Base-by-base conservation (phyloP, 2,797 vertebrate species). In the Synaphobranchus kaupii region DNA sequence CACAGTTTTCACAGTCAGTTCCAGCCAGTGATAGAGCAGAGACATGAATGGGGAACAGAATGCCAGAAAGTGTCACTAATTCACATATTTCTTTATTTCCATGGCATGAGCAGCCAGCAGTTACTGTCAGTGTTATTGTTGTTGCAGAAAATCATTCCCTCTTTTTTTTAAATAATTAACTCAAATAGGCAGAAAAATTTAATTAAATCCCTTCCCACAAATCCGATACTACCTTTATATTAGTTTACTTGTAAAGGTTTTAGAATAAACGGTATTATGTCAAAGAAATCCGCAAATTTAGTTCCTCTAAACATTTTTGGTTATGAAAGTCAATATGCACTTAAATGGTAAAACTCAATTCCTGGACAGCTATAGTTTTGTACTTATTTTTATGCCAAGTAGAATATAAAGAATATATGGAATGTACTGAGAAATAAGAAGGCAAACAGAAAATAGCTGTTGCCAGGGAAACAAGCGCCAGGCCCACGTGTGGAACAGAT, bases 391-490 rank as follows among this genome's bases (percentile, higher is more conserved):
- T 73, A n/a, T 25, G 0, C 60, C 25, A 66, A 66, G n/a, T 66
- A 39, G 39, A 39, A 39, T 2, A 44, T 78, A n/a, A 12, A 15
- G 17, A 81, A 81, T 48, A 15, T 15, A 3, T 34, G 6, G 34
- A 78, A 78, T 47, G 4, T 78, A 47, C 13, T 81, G 20, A 12
- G 25, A 48, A 81, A n/a, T 50, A 4, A 22, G n/a, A 50, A 44
- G 17, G 89, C 86, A 85, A 91, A 84, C 6, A 93, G 92, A 91
- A 92, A 91, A 93, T 90, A 92, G 87, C 89, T 76, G 93, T 94
- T 93, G 93, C 93, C 93, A 92, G 87, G 92, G 94, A 94, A 94
- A 94, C 93, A 76, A 50, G 28, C 28, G 15, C 2, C 90, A 85
- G 78, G 78, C 4, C 63, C 28, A n/a, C 9, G 31, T 58, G 76